Evolutionary conservation across 1,140 invertebrate species (phyloP).

Genomic region (Latrodectus geometricus): DNA sequence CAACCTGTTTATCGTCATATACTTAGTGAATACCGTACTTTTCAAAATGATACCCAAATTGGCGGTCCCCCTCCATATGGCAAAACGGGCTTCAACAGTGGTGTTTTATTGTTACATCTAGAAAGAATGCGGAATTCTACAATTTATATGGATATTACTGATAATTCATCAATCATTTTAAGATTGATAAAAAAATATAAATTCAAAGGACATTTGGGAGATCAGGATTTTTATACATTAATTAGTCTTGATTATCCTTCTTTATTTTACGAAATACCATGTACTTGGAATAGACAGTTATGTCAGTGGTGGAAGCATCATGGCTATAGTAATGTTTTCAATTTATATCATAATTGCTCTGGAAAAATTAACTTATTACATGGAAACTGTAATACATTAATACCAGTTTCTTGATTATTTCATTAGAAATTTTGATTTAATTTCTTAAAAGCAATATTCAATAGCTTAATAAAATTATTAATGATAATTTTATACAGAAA

Average conservation of each 20-base stretch:
- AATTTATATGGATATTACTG: constrained; percentile 74
- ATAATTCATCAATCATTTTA: constrained; percentile 71
- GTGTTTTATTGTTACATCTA: constrained; percentile 81
- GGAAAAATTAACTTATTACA: constrained; percentile 82
- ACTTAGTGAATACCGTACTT: constrained; percentile 77
- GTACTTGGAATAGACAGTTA: constrained; percentile 86
- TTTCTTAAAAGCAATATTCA: too few relatives aligned
- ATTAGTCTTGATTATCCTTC: constrained; percentile 79
- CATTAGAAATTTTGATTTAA: too few relatives aligned
- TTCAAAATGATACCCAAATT: constrained; percentile 72
- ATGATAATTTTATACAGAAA: too few relatives aligned
- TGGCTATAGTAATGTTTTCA: constrained; percentile 82
- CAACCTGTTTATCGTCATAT: constrained; percentile 86
- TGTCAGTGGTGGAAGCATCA: constrained; percentile 87
- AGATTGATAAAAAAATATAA: constrained; percentile 78
- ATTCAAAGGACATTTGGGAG: constrained; percentile 83
- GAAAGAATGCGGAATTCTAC: constrained; percentile 77
- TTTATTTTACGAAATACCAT: constrained; percentile 82
- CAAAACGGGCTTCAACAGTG: constrained; percentile 80
- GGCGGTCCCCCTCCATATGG: constrained; percentile 72
- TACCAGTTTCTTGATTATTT: constrained; percentile 52
- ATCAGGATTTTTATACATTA: constrained; percentile 89
- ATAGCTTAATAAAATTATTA: too few relatives aligned
- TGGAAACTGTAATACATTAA: constrained; percentile 74
- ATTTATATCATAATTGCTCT: constrained; percentile 80